A percentile compares a stretch with the other conserved stretches of the same genome.
Evolutionary conservation across 2,113 vertebrate genomes (phyloP).

Genomic region (Corythornis madagascariensis): DNA sequence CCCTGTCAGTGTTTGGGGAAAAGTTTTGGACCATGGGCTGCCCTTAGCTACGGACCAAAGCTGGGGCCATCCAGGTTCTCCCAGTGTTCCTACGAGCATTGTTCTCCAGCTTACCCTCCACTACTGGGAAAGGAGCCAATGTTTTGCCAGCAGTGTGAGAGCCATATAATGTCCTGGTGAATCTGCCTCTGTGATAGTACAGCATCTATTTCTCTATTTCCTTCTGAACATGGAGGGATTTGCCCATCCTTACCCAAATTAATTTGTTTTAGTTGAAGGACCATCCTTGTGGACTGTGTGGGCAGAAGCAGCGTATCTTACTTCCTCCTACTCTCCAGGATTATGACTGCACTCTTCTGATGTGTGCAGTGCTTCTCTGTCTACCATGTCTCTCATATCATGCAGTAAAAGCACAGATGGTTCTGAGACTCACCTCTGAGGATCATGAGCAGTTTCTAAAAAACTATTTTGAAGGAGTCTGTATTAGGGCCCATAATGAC

Average conservation of each 20-base stretch:
- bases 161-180: too few species aligned
- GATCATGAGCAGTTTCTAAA: not conserved
- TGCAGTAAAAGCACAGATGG: not conserved
- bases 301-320: not conserved
- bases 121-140: not conserved
- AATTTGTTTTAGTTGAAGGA: not conserved
- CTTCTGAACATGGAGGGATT: not conserved
- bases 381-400: not conserved
- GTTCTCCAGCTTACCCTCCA: not conserved
- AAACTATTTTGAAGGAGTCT: not conserved
- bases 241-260: not conserved
- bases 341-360: not conserved
- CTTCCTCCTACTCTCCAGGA: not conserved
- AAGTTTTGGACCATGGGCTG: not conserved
- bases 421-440: not conserved
- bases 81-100: too few species aligned
- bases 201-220: not conserved
- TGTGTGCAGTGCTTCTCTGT: not conserved
- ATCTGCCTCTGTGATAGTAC: not conserved
- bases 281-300: not conserved
- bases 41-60: not conserved
- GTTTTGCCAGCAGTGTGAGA: not conserved
- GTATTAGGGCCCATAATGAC: not conserved
- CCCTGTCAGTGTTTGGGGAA: not conserved
- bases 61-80: not conserved